Percentiles rank a stretch among this genome's conserved stretches.
Evolutionary conservation across 2,888 invertebrate species (phyloP).

Genomic region (Trichogramma evanescens): DNA sequence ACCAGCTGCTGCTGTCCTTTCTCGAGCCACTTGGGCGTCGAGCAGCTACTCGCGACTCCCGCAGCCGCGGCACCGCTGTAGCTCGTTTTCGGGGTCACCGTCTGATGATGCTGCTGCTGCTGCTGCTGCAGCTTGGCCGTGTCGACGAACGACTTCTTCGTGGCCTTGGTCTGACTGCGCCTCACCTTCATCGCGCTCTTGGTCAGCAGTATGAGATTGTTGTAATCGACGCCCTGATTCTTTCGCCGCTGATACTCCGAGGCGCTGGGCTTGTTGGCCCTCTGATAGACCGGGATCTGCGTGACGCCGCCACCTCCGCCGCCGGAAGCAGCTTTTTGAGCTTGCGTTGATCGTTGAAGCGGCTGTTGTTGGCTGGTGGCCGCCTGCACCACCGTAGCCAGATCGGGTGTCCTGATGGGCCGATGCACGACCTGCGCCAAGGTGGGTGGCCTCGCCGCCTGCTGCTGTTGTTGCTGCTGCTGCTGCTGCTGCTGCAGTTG

Average conservation of each 20-base stretch:
- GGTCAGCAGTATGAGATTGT: slow-evolving; percentile 41
- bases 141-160: slow-evolving; percentile 17
- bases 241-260: slow-evolving; percentile 33
- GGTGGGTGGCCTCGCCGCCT: slow-evolving; percentile 27
- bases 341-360: slow-evolving; percentile 17
- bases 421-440: slow-evolving; percentile 33
- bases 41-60: slow-evolving; percentile 26
- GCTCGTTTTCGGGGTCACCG: slow-evolving; percentile 3
- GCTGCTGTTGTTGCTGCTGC: background rate
- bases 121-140: slow-evolving; percentile 17
- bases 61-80: slow-evolving; percentile 29
- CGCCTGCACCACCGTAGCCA: slow-evolving; percentile 16
- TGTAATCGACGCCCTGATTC: slow-evolving; percentile 40
- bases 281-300: slow-evolving; percentile 40
- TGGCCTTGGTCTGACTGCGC: slow-evolving; percentile 32
- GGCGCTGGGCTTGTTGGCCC: slow-evolving; percentile 35
- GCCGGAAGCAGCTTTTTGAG: slow-evolving; percentile 23
- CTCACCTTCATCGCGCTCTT: slow-evolving; percentile 38
- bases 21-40: slow-evolving; percentile 30
- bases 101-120: background rate
- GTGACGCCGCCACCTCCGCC: slow-evolving; percentile 17
- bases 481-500: slow-evolving; percentile 1
- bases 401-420: slow-evolving; percentile 32
- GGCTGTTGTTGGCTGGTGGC: background rate
- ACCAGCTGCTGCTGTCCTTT: slow-evolving; percentile 29